Percentiles rank a stretch among this genome's conserved stretches.
Evolutionary conservation across 2,113 vertebrate species (phyloP).

Genomic region (Petaurus breviceps): DNA sequence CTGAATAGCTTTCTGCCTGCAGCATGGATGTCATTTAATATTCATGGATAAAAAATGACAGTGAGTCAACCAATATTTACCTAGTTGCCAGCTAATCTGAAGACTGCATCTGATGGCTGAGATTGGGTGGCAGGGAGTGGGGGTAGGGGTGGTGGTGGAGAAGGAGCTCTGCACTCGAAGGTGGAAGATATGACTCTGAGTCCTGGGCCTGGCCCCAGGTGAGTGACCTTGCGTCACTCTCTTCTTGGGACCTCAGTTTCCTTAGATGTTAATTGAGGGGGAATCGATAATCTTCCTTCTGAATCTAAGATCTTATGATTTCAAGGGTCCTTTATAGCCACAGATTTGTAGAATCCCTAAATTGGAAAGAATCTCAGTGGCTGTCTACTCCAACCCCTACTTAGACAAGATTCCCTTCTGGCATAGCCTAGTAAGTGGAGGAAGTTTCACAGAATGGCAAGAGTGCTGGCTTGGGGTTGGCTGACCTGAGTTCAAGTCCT

Average conservation of each 20-base stretch:
- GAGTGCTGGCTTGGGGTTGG: neutral
- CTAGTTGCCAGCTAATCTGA: too few relatives aligned
- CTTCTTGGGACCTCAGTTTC: neutral
- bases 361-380: neutral
- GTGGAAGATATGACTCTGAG: neutral
- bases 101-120: too few relatives aligned
- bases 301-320: neutral
- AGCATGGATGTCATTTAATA: too few relatives aligned
- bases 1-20: too few relatives aligned
- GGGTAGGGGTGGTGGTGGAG: too few relatives aligned
- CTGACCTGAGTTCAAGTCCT: neutral
- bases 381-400: neutral
- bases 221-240: neutral
- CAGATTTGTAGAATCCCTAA: neutral
- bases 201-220: neutral
- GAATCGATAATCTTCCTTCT: neutral
- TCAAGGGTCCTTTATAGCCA: neutral
- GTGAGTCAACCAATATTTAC: too few relatives aligned
- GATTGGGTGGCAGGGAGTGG: too few relatives aligned
- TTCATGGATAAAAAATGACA: too few relatives aligned
- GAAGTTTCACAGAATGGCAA: neutral
- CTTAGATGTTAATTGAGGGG: too few relatives aligned
- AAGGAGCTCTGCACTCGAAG: too few relatives aligned
- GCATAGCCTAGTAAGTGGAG: neutral
- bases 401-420: too few relatives aligned